Percentiles rank a stretch among this genome's conserved stretches.
Conservation (phyloP, 2,888 invertebrate genomes). For the Sympetrum striolatum region DNA sequence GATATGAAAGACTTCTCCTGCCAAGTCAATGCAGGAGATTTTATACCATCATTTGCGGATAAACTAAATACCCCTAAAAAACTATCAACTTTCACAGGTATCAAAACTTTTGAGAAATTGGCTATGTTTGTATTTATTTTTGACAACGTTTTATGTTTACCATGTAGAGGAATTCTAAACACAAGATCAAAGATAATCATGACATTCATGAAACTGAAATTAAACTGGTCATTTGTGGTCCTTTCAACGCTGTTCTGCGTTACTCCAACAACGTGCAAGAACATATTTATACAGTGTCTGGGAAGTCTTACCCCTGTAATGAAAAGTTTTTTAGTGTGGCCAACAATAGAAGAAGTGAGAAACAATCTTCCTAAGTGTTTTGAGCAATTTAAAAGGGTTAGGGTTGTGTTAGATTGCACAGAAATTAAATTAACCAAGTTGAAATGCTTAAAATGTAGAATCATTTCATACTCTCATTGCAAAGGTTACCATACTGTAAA, state of each 20-base stretch:
- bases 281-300: neutral
- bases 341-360: conserved; percentile 49
- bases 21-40: neutral
- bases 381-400: conserved; percentile 49
- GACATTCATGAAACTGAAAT: too few relatives aligned
- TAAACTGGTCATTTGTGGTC: too few relatives aligned
- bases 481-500: conserved; percentile 51
- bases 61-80: neutral
- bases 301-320: neutral
- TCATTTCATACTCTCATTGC: conserved; percentile 51
- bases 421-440: conserved; percentile 53
- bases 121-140: too few relatives aligned
- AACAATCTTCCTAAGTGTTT: conserved; percentile 52
- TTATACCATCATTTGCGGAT: neutral
- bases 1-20: neutral
- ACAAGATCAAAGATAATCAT: too few relatives aligned
- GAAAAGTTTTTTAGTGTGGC: conserved; percentile 37
- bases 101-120: too few relatives aligned
- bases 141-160: too few relatives aligned
- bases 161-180: too few relatives aligned
- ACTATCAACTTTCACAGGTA: too few relatives aligned
- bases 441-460: conserved; percentile 49
- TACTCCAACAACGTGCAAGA: too few relatives aligned
- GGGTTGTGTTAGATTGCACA: too few relatives aligned
- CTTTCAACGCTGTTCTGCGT: too few relatives aligned